Conservation (phyloP, 2,888 invertebrate species). For the Ochropleura plecta region DNA sequence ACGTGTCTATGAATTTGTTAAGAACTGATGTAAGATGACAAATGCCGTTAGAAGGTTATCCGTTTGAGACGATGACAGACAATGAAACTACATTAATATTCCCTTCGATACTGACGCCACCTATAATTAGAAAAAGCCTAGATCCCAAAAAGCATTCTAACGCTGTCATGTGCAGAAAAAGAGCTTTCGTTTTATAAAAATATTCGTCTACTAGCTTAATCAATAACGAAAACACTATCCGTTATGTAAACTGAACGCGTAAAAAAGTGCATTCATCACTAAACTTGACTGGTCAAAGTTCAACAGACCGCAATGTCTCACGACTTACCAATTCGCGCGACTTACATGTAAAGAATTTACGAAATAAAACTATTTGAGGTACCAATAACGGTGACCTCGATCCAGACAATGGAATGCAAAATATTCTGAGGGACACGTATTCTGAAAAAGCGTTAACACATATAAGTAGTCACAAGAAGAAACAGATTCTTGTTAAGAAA, state of each 20-base stretch:
- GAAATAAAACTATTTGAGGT: conserved; percentile 38
- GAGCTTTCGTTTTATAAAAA: background rate
- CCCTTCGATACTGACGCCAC: background rate
- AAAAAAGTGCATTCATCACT: conserved; percentile 21
- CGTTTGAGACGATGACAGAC: background rate
- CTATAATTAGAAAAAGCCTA: background rate
- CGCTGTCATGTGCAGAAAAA: background rate
- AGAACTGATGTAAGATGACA: background rate
- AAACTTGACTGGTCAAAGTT: conserved; percentile 38
- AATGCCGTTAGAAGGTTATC: too few relatives aligned
- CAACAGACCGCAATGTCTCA: conserved; percentile 36
- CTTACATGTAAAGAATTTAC: conserved; percentile 40
- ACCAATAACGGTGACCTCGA: conserved; percentile 47
- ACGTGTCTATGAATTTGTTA: conserved; percentile 7
- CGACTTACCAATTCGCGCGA: conserved; percentile 57
- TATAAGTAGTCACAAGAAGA: background rate
- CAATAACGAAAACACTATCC: conserved; percentile 1
- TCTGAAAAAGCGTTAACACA: background rate
- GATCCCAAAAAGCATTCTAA: background rate
- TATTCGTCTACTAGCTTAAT: background rate
- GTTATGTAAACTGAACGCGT: background rate
- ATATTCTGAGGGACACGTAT: conserved; percentile 12
- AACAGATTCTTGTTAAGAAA: background rate
- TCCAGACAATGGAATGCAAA: conserved; percentile 15
- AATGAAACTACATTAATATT: background rate